Conservation (phyloP, 2,888 invertebrate genomes). For the Gari tellinella region DNA sequence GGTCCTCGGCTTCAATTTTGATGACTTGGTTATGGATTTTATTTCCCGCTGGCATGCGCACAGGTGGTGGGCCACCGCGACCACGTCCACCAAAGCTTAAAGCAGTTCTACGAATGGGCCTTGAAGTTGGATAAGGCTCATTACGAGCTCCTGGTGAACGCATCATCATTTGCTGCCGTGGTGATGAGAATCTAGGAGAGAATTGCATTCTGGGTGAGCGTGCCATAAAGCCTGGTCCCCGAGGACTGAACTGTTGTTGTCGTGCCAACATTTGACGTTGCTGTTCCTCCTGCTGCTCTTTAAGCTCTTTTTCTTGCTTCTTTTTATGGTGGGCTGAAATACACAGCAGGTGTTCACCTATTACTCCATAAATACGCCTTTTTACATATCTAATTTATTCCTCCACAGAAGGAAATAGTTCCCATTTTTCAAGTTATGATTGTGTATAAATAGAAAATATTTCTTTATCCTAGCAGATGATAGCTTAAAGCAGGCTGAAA, state of each 20-base stretch:
- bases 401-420: too few relatives aligned
- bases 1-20: slow-evolving; percentile 37
- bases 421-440: too few relatives aligned
- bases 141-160: slow-evolving; percentile 35
- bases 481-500: too few relatives aligned
- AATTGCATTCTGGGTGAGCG: not conserved
- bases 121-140: slow-evolving; percentile 37
- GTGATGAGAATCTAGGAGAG: slow-evolving; percentile 3
- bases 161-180: slow-evolving; percentile 7
- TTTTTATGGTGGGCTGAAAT: slow-evolving; percentile 40
- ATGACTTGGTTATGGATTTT: slow-evolving; percentile 28
- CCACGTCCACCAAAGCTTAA: slow-evolving; percentile 6
- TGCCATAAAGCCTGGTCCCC: too few relatives aligned
- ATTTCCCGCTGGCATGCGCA: slow-evolving; percentile 16
- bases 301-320: slow-evolving; percentile 43
- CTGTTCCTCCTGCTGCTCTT: slow-evolving; percentile 20
- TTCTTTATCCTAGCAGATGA: too few relatives aligned
- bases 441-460: too few relatives aligned
- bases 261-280: not conserved
- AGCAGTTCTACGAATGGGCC: slow-evolving; percentile 32
- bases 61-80: not conserved
- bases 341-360: too few relatives aligned
- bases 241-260: too few relatives aligned
- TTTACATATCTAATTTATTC: too few relatives aligned
- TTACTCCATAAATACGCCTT: too few relatives aligned